phyloP scores from a whole-genome alignment of 2,113 vertebrate genomes.

The Pygoscelis antarcticus region DNA sequence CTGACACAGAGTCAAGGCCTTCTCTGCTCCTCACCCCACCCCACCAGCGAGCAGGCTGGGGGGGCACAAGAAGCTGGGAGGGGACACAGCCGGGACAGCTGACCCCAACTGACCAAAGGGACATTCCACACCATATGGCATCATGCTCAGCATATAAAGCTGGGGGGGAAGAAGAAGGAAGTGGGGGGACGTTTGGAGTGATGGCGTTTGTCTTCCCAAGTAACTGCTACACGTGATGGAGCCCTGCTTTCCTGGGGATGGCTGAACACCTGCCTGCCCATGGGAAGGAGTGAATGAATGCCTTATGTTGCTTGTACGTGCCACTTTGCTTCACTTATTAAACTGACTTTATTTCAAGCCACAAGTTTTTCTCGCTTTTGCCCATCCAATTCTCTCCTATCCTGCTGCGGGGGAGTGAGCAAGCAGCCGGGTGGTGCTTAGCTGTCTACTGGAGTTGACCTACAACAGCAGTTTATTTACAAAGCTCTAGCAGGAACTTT shows the following conservation, averaged over 20 bases:
- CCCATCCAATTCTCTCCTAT: accelerated
- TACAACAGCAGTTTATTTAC: neutral
- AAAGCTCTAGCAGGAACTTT: neutral
- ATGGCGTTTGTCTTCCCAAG: neutral
- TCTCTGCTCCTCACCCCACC: neutral
- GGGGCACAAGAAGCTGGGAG: neutral
- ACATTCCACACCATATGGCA: accelerated
- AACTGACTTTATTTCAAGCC: neutral
- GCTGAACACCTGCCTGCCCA: accelerated
- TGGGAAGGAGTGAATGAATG: neutral
- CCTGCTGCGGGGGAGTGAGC: accelerated
- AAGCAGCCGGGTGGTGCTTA: neutral
- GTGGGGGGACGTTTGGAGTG: accelerated
- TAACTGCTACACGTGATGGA: accelerated
- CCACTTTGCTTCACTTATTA: neutral
- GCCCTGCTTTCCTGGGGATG: neutral
- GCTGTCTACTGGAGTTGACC: neutral
- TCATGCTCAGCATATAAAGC: neutral
- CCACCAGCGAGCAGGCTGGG: neutral
- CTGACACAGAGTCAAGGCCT: neutral
- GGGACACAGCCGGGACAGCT: neutral
- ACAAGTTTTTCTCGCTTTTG: neutral
- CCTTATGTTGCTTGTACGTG: neutral
- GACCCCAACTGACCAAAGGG: neutral
- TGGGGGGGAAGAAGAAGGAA: neutral